A percentile compares a stretch with the other conserved stretches of the same genome.
phyloP scores from a whole-genome alignment of 2,888 invertebrate genomes.

The Sabatieria punctata region DNA sequence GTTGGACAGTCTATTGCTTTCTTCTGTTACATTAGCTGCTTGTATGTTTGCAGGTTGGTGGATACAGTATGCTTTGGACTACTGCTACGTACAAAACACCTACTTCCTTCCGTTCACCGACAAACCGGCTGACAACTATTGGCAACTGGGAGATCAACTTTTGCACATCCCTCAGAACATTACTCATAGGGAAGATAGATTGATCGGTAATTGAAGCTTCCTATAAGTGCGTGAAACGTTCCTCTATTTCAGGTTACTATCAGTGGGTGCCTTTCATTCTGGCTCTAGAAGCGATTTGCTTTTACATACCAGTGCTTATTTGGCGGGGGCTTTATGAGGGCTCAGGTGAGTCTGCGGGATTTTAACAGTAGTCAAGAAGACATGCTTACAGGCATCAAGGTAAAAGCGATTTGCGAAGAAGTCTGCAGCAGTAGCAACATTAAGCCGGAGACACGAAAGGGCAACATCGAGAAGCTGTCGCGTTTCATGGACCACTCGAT shows the following conservation, averaged over 20 bases:
- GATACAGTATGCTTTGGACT: conserved; percentile 39
- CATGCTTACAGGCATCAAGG: conserved; percentile 19
- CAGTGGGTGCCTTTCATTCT: conserved; percentile 30
- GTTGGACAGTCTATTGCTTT: conserved; percentile 18
- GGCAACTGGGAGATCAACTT: conserved; percentile 23
- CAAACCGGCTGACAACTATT: conserved; percentile 18
- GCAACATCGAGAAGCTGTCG: conserved; percentile 21
- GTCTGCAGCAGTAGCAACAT: conserved; percentile 23
- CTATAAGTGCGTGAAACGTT: conserved; percentile 32
- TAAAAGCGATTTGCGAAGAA: conserved; percentile 24
- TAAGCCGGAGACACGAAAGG: conserved; percentile 19
- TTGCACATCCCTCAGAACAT: conserved; percentile 33
- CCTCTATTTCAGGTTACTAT: conserved; percentile 16
- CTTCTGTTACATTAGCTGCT: too few relatives aligned
- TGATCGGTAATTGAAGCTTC: conserved; percentile 33
- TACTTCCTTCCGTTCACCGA: conserved; percentile 38
- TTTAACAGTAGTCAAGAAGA: too few relatives aligned
- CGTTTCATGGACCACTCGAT: conserved; percentile 15
- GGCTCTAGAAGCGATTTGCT: conserved; percentile 26
- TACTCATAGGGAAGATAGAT: conserved; percentile 30
- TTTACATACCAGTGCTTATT: conserved; percentile 27
- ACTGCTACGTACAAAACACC: conserved; percentile 40
- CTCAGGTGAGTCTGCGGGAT: not conserved
- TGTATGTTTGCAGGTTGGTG: conserved; percentile 21
- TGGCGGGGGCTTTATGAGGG: conserved; percentile 19